These are phyloP conservation scores for Drosophila sordidula DNA, from an alignment of 2,888 invertebrate genomes.

Conservation along the genomic window DNA sequence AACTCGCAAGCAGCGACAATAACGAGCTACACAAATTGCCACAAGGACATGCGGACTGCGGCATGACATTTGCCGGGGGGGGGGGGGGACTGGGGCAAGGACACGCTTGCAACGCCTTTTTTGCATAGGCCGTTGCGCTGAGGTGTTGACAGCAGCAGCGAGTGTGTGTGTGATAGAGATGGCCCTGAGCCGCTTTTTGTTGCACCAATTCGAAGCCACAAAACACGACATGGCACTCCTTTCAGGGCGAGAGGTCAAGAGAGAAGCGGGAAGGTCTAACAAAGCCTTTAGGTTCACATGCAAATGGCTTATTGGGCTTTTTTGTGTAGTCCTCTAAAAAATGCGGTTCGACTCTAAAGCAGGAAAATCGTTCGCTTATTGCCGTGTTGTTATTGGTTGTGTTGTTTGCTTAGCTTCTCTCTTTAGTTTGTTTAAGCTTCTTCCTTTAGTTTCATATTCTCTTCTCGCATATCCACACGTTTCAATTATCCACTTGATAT, in stretches of 20 bases:
- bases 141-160: slow-evolving; percentile 46
- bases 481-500: not conserved
- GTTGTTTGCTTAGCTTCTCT: not conserved
- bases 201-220: not conserved
- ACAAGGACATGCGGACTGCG: slow-evolving; percentile 35
- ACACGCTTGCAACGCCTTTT: slow-evolving; percentile 22
- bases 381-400: not conserved
- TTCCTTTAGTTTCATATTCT: not conserved
- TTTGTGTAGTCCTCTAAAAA: too few relatives aligned
- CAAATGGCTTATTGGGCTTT: too few relatives aligned
- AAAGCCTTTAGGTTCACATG: too few relatives aligned
- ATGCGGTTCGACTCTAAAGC: too few relatives aligned
- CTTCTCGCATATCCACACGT: not conserved
- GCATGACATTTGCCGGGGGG: slow-evolving; percentile 8
- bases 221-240: not conserved
- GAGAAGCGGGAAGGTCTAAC: too few relatives aligned
- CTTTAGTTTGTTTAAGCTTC: not conserved
- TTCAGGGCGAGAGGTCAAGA: too few relatives aligned
- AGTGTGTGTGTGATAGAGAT: slow-evolving; percentile 11
- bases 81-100: slow-evolving; percentile 6
- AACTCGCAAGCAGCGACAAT: slow-evolving; percentile 68
- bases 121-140: slow-evolving; percentile 40
- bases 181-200: not conserved
- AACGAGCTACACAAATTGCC: slow-evolving; percentile 47
- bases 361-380: not conserved